Evolutionary conservation across 2,113 vertebrate species (phyloP).

Genomic region (Bos javanicus): DNA sequence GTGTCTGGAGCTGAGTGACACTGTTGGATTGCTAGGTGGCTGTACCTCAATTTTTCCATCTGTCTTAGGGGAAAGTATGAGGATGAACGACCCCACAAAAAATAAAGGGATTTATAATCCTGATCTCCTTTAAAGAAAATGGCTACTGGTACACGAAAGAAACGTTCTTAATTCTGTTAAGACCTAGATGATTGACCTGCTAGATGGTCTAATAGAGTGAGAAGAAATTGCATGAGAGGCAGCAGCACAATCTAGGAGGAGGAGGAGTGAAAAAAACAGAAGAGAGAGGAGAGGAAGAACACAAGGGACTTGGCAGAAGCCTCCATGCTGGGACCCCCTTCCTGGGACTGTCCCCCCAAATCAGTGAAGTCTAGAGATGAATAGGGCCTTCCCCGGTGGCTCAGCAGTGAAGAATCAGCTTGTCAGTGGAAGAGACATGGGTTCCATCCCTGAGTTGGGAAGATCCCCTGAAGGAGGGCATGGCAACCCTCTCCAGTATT

Average conservation of each 20-base stretch:
- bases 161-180: background rate
- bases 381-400: background rate
- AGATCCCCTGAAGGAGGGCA: background rate
- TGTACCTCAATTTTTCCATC: constrained; percentile 5
- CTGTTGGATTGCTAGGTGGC: background rate
- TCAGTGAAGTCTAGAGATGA: background rate
- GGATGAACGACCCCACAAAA: constrained; percentile 10
- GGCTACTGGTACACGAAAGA: background rate
- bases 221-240: background rate
- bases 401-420: background rate
- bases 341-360: background rate
- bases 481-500: background rate
- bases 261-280: background rate
- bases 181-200: background rate
- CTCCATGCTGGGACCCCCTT: background rate
- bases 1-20: background rate
- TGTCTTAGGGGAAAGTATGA: constrained; percentile 12
- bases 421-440: background rate
- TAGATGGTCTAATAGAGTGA: background rate
- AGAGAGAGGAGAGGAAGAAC: background rate
- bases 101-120: constrained; percentile 27
- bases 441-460: background rate
- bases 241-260: background rate
- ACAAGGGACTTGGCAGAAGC: background rate
- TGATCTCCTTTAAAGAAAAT: constrained; percentile 19